Evolutionary conservation across 1,140 invertebrate species (phyloP).

Genomic region (Limonius californicus): DNA sequence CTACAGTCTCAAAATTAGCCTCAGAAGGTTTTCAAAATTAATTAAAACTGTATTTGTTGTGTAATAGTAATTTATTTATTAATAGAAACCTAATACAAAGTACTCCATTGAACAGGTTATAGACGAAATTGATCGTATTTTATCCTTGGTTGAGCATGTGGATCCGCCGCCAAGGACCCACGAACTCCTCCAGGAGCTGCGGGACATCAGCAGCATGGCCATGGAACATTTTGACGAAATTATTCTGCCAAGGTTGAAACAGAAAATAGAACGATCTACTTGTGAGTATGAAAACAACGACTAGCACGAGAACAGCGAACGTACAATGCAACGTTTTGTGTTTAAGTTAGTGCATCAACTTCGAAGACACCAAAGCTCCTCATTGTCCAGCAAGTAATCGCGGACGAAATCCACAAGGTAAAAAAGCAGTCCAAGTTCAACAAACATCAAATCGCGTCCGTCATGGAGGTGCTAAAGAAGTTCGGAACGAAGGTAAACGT

Average conservation of each 20-base stretch:
- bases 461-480: background rate
- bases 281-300: background rate
- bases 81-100: too few species aligned
- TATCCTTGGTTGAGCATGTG: constrained; percentile 63
- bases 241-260: constrained; percentile 58
- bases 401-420: constrained; percentile 37
- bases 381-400: constrained; percentile 26
- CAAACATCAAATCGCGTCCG: background rate
- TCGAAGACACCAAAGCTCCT: constrained; percentile 28
- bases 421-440: constrained; percentile 33
- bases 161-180: constrained; percentile 70
- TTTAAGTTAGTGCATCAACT: constrained; percentile 14
- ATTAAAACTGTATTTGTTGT: too few species aligned
- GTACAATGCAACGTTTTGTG: background rate
- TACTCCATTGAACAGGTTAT: too few species aligned
- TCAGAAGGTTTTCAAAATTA: too few species aligned
- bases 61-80: too few species aligned
- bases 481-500: background rate
- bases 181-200: constrained; percentile 81
- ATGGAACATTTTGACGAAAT: constrained; percentile 96
- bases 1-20: too few species aligned
- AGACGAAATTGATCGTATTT: constrained; percentile 78
- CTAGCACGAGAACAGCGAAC: too few species aligned
- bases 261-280: background rate
- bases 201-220: constrained; percentile 93